These are phyloP conservation scores for Phocoena phocoena DNA, from an alignment of 2,113 vertebrate species.

Conservation along the genomic window DNA sequence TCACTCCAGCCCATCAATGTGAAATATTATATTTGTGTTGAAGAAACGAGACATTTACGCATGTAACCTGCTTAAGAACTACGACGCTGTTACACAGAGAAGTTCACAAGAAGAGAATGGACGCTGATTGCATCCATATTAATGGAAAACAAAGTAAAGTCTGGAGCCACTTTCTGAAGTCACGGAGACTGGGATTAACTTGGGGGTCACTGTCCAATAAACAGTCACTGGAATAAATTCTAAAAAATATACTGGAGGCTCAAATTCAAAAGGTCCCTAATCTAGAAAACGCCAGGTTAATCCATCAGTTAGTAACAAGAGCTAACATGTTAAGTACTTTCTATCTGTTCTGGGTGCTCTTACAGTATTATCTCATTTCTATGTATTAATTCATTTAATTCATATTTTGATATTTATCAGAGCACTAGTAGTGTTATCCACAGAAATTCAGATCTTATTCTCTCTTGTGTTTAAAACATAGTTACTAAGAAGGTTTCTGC, in stretches of 20 bases:
- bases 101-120: neutral
- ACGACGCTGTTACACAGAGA: neutral
- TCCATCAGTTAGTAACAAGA: neutral
- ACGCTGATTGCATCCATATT: neutral
- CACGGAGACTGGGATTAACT: neutral
- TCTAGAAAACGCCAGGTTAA: neutral
- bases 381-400: neutral
- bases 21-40: neutral
- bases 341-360: neutral
- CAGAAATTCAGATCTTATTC: neutral
- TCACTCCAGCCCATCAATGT: neutral
- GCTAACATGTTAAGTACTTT: neutral
- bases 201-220: neutral
- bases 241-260: neutral
- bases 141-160: neutral
- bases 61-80: neutral
- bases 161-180: neutral
- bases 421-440: neutral
- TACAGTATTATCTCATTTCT: neutral
- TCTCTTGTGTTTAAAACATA: neutral
- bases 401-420: neutral
- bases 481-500: neutral
- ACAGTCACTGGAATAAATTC: neutral
- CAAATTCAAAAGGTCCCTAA: neutral
- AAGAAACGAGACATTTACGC: neutral